phyloP scores from a whole-genome alignment of 2,888 invertebrate genomes.

The Tinea trinotella region DNA sequence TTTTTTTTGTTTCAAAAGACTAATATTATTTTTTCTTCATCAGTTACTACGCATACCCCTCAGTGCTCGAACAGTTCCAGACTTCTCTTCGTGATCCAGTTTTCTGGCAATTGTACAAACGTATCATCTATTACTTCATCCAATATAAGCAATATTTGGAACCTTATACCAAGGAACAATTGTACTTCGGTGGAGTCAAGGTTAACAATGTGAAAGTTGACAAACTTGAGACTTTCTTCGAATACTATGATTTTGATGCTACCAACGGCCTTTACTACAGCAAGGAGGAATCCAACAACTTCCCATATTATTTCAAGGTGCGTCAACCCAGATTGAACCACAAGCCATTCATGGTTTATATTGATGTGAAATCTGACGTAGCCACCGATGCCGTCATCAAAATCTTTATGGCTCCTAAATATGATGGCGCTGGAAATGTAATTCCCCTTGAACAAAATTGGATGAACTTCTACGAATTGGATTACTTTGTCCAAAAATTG shows the following conservation, averaged over 20 bases:
- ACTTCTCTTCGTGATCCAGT: conserved; percentile 80
- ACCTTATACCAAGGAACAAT: conserved; percentile 71
- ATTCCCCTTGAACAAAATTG: conserved; percentile 68
- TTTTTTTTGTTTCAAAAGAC: too few species aligned
- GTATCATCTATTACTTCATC: conserved; percentile 68
- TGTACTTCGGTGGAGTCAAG: conserved; percentile 73
- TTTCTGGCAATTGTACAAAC: conserved; percentile 78
- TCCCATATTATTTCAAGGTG: conserved; percentile 62
- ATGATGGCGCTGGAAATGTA: conserved; percentile 68
- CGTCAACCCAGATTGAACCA: conserved; percentile 81
- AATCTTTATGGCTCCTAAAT: conserved; percentile 80
- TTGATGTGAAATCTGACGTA: conserved; percentile 74
- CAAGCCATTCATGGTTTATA: conserved; percentile 75
- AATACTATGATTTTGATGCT: conserved; percentile 75
- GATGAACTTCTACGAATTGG: conserved; percentile 74
- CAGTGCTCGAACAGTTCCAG: conserved; percentile 74
- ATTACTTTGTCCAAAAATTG: conserved; percentile 73
- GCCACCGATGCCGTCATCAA: conserved; percentile 72
- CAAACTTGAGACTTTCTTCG: conserved; percentile 76
- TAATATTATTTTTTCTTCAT: not conserved
- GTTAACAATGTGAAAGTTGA: conserved; percentile 74
- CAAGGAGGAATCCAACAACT: conserved; percentile 38
- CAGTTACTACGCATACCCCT: conserved; percentile 63
- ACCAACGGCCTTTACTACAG: conserved; percentile 61
- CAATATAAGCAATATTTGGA: conserved; percentile 73